Percentiles rank a stretch among this genome's conserved stretches.
phyloP scores from a whole-genome alignment of 2,797 vertebrate genomes.

The Gorsachius magnificus region DNA sequence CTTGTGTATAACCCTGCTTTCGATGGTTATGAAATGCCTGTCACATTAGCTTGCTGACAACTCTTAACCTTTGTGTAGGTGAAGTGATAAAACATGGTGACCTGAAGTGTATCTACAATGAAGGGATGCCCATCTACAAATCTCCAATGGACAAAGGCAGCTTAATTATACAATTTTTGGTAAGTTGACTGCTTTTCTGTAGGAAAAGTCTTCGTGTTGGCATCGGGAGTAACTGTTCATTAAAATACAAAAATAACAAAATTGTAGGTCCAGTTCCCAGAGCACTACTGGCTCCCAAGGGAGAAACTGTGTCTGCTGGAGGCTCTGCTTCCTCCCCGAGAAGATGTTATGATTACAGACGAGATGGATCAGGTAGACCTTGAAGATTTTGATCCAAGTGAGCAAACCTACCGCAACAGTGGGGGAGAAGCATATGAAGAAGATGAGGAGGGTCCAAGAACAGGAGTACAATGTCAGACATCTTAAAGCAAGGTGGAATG shows the following conservation, averaged over 20 bases:
- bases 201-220: accelerated
- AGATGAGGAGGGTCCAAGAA: conserved; percentile 81
- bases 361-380: conserved; percentile 96
- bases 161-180: conserved; percentile 89
- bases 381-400: conserved; percentile 78
- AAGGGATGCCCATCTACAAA: conserved; percentile 92
- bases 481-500: conserved; percentile 59
- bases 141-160: conserved; percentile 88
- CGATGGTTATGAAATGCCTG: not conserved
- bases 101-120: conserved; percentile 83
- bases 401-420: conserved; percentile 77
- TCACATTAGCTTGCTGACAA: accelerated
- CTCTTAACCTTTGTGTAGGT: conserved; percentile 72
- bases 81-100: conserved; percentile 89
- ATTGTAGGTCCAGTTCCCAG: conserved; percentile 90
- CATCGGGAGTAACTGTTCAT: not conserved
- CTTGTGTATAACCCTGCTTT: not conserved
- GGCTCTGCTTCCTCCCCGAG: conserved; percentile 85
- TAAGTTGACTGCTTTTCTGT: conserved; percentile 63
- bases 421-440: conserved; percentile 86
- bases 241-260: not conserved
- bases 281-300: conserved; percentile 88
- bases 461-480: conserved; percentile 93
- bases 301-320: conserved; percentile 89
- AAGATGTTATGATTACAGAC: conserved; percentile 85